A percentile compares a stretch with the other conserved stretches of the same genome.
Evolutionary conservation across 2,888 invertebrate genomes (phyloP).

Genomic region (Parnassius smintheus): DNA sequence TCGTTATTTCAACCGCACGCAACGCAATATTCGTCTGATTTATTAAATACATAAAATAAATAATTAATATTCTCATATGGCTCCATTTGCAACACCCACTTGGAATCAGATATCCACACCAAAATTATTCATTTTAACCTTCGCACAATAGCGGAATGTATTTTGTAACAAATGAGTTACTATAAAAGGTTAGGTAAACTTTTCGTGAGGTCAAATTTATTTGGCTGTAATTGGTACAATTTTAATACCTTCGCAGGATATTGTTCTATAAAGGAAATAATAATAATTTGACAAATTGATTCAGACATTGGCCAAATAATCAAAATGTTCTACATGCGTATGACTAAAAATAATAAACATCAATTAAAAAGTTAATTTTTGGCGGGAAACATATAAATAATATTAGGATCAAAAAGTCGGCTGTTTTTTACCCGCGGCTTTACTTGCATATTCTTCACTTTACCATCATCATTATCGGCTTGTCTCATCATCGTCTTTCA

Average conservation of each 20-base stretch:
- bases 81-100: constrained; percentile 17
- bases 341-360: no score
- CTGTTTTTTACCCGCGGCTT: neutral
- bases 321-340: no score
- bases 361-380: no score
- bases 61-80: neutral
- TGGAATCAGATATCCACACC: constrained; percentile 2
- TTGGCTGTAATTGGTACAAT: constrained; percentile 1
- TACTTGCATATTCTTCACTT: no score
- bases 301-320: neutral
- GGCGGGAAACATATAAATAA: no score
- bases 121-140: constrained; percentile 12
- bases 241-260: constrained; percentile 14
- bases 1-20: neutral
- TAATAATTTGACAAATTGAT: neutral
- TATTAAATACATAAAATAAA: neutral
- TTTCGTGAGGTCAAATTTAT: constrained; percentile 12
- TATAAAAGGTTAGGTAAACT: constrained; percentile 7
- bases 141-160: neutral
- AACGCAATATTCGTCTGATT: neutral
- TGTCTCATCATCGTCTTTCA: no score
- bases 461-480: no score
- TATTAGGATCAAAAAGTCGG: neutral
- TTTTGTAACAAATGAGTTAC: constrained; percentile 5
- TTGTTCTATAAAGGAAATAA: constrained; percentile 10